Conservation (phyloP, 2,113 vertebrate genomes). For the Dermatemys mawii region DNA sequence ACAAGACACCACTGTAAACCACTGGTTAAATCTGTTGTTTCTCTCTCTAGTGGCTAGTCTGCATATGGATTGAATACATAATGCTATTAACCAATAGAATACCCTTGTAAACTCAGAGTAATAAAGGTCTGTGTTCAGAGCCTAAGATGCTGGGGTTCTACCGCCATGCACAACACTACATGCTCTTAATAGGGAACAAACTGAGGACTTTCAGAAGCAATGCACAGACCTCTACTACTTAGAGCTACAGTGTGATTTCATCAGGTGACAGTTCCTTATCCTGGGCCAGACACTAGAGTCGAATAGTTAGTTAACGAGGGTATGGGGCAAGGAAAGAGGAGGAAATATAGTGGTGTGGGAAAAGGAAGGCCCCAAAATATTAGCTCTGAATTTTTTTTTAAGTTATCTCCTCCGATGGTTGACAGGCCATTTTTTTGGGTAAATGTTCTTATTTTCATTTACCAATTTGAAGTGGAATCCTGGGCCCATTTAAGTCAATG, state of each 20-base stretch:
- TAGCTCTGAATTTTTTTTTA: neutral
- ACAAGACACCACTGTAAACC: neutral
- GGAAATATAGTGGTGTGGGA: neutral
- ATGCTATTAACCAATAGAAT: neutral
- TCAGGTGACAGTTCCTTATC: neutral
- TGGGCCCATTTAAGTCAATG: neutral
- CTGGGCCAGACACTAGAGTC: neutral
- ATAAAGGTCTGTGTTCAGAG: neutral
- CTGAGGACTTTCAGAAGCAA: neutral
- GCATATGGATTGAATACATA: fast-evolving
- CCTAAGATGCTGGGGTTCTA: neutral
- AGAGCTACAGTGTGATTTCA: neutral
- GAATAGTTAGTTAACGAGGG: neutral
- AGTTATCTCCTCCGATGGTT: neutral
- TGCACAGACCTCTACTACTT: neutral
- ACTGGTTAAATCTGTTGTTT: fast-evolving
- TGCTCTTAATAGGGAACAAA: constrained; percentile 3
- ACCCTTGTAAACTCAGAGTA: neutral
- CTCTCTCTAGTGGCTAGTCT: neutral
- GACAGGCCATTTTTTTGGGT: neutral
- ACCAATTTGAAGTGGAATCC: neutral
- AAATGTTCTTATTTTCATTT: neutral
- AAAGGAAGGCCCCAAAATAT: neutral
- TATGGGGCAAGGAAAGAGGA: constrained; percentile 32
- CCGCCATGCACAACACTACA: neutral